Percentiles rank a stretch among this genome's conserved stretches.
Evolutionary conservation across 2,888 invertebrate genomes (phyloP).

Genomic region (Microplitis manilae): DNA sequence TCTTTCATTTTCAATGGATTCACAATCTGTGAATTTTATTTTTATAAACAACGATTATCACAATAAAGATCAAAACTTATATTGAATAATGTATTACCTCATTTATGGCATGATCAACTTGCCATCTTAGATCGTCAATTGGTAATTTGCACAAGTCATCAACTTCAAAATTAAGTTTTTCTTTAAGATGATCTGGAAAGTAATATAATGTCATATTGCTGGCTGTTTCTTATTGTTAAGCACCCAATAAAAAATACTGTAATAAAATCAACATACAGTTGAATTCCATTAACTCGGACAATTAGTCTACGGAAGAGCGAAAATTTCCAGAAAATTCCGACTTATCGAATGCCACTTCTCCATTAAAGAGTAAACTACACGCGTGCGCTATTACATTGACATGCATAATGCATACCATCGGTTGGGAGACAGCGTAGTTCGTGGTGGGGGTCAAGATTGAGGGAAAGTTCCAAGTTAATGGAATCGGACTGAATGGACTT

Average conservation of each 20-base stretch:
- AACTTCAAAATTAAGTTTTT: conserved; percentile 87
- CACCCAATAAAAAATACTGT: no score
- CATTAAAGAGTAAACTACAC: no score
- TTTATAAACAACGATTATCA: conserved; percentile 39
- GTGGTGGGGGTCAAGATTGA: no score
- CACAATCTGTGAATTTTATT: conserved; percentile 77
- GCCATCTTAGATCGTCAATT: conserved; percentile 87
- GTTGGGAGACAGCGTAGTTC: no score
- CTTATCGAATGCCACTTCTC: no score
- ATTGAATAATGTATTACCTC: conserved; percentile 73
- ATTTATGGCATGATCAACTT: conserved; percentile 91
- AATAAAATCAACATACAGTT: not conserved
- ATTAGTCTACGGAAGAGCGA: no score
- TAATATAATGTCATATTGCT: not conserved
- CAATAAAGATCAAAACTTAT: not conserved
- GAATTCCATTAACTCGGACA: no score
- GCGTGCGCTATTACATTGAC: no score
- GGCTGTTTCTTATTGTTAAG: not conserved
- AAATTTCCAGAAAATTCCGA: no score
- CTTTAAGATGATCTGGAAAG: conserved; percentile 82
- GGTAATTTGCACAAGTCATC: conserved; percentile 84
- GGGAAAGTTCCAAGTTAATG: no score
- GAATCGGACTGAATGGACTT: no score
- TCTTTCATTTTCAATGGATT: conserved; percentile 97
- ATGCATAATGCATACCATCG: not conserved